These are phyloP conservation scores for Littorina saxatilis DNA, from an alignment of 1,140 invertebrate species.

Conservation along the genomic window DNA sequence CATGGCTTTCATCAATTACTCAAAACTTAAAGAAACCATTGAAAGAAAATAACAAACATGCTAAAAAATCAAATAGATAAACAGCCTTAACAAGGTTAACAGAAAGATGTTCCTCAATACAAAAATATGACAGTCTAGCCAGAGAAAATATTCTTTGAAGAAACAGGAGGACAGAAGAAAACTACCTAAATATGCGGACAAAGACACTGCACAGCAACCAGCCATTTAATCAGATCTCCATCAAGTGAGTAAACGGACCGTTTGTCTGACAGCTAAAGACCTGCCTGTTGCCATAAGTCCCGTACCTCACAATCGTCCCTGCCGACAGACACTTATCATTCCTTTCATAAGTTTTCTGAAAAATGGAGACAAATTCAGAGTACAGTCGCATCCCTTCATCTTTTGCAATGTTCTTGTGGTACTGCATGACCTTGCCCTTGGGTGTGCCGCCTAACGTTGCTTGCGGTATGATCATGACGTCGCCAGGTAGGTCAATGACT, in stretches of 20 bases:
- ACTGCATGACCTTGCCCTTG: slow-evolving; percentile 76
- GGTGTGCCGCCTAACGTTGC: slow-evolving; percentile 76
- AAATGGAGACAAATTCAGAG: slow-evolving; percentile 66
- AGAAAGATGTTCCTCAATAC: too few relatives aligned
- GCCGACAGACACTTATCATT: slow-evolving; percentile 51
- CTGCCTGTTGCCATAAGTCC: slow-evolving; percentile 77
- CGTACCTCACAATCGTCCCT: slow-evolving; percentile 63
- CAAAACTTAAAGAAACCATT: too few relatives aligned
- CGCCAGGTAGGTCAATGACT: slow-evolving; percentile 72
- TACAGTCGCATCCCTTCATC: slow-evolving; percentile 72
- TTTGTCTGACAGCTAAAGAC: slow-evolving; percentile 76
- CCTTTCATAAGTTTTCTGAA: slow-evolving; percentile 55
- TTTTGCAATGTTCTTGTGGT: slow-evolving; percentile 76
- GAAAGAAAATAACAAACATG: too few relatives aligned
- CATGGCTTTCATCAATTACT: too few relatives aligned
- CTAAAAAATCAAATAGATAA: too few relatives aligned
- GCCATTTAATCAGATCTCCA: slow-evolving; percentile 69
- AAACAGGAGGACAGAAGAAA: too few relatives aligned
- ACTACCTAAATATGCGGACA: too few relatives aligned
- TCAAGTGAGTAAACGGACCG: slow-evolving; percentile 76
- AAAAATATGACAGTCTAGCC: too few relatives aligned
- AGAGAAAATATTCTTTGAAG: too few relatives aligned
- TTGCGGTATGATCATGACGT: slow-evolving; percentile 77
- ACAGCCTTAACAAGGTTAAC: too few relatives aligned
- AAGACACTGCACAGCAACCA: background rate